Conservation (phyloP, 2,113 vertebrate species). For the Plestiodon gilberti region DNA sequence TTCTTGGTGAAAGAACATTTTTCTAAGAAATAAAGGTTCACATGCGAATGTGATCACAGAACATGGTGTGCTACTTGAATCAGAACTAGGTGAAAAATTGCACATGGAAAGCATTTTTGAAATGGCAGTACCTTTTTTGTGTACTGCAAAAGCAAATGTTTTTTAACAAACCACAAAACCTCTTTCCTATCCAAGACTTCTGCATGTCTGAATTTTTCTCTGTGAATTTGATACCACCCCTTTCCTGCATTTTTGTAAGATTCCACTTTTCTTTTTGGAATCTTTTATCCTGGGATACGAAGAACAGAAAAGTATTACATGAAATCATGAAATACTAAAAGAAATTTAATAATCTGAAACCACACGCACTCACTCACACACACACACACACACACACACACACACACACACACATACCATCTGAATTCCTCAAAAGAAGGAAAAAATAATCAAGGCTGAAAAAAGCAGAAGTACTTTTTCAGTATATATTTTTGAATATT, state of each 20-base stretch:
- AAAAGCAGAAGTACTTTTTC: not conserved
- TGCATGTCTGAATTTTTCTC: slow-evolving; percentile 6
- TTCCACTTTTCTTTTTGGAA: slow-evolving; percentile 12
- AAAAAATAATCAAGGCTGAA: not conserved
- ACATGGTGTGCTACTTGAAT: slow-evolving; percentile 12
- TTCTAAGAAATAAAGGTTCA: not conserved
- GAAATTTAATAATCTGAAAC: not conserved
- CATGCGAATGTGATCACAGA: not conserved
- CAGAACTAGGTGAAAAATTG: slow-evolving; percentile 17
- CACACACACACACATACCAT: too few species aligned
- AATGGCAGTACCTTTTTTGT: not conserved
- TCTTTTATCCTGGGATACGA: not conserved
- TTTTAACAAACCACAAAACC: slow-evolving; percentile 6
- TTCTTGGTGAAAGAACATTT: slow-evolving; percentile 1
- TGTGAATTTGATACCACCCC: not conserved
- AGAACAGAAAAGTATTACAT: not conserved
- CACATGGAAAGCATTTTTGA: slow-evolving; percentile 7
- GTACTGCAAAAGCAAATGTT: not conserved
- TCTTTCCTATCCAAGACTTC: not conserved
- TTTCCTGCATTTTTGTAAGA: slow-evolving; percentile 9
- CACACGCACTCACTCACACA: not conserved
- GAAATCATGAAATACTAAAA: too few species aligned
- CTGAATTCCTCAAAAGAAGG: not conserved
- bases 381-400: too few species aligned
- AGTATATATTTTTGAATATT: not conserved